Percentiles rank a stretch among this genome's conserved stretches.
phyloP scores from a whole-genome alignment of 2,888 invertebrate genomes.

The Matsumyia berberina region DNA sequence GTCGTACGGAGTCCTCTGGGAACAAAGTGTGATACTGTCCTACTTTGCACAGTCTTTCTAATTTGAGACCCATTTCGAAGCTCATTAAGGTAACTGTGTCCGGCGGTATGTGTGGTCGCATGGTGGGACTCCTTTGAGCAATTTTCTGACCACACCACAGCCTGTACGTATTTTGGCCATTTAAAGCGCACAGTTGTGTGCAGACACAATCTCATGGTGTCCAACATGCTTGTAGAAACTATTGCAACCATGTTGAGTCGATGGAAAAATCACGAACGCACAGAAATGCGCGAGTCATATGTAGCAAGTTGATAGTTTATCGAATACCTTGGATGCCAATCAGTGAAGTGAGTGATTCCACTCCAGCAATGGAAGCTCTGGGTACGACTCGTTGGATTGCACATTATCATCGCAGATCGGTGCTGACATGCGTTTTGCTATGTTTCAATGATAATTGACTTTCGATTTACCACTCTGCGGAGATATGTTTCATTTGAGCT shows the following conservation, averaged over 20 bases:
- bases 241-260: conserved; percentile 35
- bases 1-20: conserved; percentile 45
- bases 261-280: conserved; percentile 19
- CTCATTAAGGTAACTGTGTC: conserved; percentile 35
- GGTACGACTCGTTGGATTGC: conserved; percentile 27
- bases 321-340: conserved; percentile 59
- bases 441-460: conserved; percentile 56
- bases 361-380: conserved; percentile 10
- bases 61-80: conserved; percentile 1
- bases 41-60: conserved; percentile 6
- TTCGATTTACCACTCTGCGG: conserved; percentile 18
- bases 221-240: conserved; percentile 42
- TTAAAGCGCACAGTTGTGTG: neutral
- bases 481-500: conserved; percentile 38
- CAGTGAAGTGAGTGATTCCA: conserved; percentile 56
- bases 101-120: conserved; percentile 16
- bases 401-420: conserved; percentile 56
- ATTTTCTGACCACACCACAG: conserved; percentile 17
- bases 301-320: conserved; percentile 37
- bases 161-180: conserved; percentile 14
- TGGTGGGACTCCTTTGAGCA: neutral
- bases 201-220: conserved; percentile 29
- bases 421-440: conserved; percentile 53
- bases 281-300: conserved; percentile 37
- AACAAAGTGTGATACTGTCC: conserved; percentile 48